phyloP scores from a whole-genome alignment of 2,113 vertebrate genomes.

The Tenebrosternarchus preto region DNA sequence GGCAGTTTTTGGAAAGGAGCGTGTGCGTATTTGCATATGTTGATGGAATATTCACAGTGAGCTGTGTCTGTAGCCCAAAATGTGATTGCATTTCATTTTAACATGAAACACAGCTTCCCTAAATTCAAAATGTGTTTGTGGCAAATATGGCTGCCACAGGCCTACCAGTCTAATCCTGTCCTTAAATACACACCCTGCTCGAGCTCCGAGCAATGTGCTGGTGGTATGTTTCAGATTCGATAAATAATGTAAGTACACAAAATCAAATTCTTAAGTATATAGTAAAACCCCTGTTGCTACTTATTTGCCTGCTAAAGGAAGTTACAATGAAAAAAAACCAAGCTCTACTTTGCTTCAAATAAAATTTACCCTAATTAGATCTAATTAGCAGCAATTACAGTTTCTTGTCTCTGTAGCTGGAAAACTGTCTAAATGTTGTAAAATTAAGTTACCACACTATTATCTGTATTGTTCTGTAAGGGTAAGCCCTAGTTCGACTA shows the following conservation, averaged over 20 bases:
- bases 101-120: constrained; percentile 1
- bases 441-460: constrained; percentile 89
- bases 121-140: not conserved
- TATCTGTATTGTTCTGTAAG: constrained; percentile 93
- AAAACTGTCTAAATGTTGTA: constrained; percentile 91
- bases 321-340: constrained; percentile 78
- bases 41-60: constrained; percentile 37
- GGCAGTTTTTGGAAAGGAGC: constrained; percentile 7
- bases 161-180: not conserved
- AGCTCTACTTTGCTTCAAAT: constrained; percentile 85
- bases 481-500: constrained; percentile 90
- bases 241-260: not conserved
- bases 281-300: not conserved
- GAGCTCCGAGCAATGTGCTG: not conserved
- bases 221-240: not conserved
- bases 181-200: not conserved
- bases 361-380: constrained; percentile 92
- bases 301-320: constrained; percentile 22
- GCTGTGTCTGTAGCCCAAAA: constrained; percentile 8
- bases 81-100: constrained; percentile 11
- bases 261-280: not conserved
- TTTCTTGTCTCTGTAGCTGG: constrained; percentile 86
- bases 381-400: constrained; percentile 93
- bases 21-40: constrained; percentile 33
- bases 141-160: not conserved